A percentile compares a stretch with the other conserved stretches of the same genome.
phyloP scores from a whole-genome alignment of 2,113 vertebrate species.

The Eolophus roseicapilla region DNA sequence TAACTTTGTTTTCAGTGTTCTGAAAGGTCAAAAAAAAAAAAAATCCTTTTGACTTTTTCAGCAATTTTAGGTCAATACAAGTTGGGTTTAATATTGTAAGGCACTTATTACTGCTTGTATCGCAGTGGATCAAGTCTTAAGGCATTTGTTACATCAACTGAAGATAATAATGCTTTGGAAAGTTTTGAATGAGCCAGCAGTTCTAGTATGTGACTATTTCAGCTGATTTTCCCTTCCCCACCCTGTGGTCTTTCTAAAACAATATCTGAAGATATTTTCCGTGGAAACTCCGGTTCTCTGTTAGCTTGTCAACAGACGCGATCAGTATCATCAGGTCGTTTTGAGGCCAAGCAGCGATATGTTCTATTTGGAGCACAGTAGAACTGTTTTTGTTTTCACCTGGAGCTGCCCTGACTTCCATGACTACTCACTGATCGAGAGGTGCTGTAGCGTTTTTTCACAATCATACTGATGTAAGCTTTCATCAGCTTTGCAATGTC shows the following conservation, averaged over 20 bases:
- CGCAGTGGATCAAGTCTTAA: conserved; percentile 67
- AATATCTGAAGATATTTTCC: not conserved
- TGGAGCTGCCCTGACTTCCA: conserved; percentile 84
- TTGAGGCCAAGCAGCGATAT: not conserved
- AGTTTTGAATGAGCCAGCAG: conserved; percentile 38
- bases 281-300: not conserved
- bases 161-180: conserved; percentile 70
- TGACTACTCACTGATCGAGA: conserved; percentile 90
- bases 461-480: conserved; percentile 98
- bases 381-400: conserved; percentile 72
- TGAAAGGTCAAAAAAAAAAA: not conserved
- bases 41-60: conserved; percentile 17
- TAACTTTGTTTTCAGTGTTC: conserved; percentile 2
- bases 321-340: not conserved
- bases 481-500: conserved; percentile 99
- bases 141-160: conserved; percentile 67
- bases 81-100: conserved; percentile 64
- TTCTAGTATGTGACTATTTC: conserved; percentile 9
- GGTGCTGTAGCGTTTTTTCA: conserved; percentile 96
- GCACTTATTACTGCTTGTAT: conserved; percentile 75
- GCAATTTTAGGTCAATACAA: conserved; percentile 35
- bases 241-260: not conserved
- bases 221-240: not conserved
- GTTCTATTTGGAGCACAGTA: not conserved
- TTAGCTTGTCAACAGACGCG: not conserved